These are phyloP conservation scores for Zapus hudsonius DNA, from an alignment of 2,113 vertebrate genomes.

Conservation along the genomic window DNA sequence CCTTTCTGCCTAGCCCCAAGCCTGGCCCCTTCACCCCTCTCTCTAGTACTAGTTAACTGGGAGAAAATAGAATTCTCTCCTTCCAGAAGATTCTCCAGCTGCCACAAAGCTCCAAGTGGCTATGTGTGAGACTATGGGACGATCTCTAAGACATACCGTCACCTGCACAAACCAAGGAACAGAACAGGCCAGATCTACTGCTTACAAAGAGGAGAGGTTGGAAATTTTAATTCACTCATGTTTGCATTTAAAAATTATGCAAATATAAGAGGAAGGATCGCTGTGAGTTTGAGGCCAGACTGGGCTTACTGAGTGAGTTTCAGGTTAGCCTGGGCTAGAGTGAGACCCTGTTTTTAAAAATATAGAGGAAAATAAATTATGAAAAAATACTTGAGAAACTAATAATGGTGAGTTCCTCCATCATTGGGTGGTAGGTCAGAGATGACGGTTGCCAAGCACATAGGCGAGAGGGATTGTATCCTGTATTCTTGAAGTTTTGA, in stretches of 20 bases:
- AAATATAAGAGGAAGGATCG: background rate
- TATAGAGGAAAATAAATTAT: no score
- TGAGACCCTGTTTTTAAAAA: no score
- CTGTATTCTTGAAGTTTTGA: background rate
- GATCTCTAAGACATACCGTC: background rate
- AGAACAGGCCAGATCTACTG: no score
- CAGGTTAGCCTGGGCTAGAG: no score
- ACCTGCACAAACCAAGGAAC: background rate
- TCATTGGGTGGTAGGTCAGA: background rate
- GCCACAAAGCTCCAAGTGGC: background rate
- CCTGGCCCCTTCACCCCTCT: background rate
- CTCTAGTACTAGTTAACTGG: background rate
- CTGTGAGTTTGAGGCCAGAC: no score
- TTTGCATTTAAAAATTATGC: background rate
- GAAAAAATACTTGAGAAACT: background rate
- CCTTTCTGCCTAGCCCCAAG: background rate
- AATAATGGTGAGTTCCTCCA: no score
- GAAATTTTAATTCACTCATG: background rate
- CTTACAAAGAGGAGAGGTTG: background rate
- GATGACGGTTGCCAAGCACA: background rate
- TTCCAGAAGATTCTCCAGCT: background rate
- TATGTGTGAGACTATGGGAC: fast-evolving
- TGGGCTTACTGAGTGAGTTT: no score
- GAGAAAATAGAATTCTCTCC: background rate
- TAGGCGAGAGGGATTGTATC: background rate